A percentile compares a stretch with the other conserved stretches of the same genome.
Conservation (phyloP, 2,888 invertebrate genomes). For the Tenthredo distinguenda region DNA sequence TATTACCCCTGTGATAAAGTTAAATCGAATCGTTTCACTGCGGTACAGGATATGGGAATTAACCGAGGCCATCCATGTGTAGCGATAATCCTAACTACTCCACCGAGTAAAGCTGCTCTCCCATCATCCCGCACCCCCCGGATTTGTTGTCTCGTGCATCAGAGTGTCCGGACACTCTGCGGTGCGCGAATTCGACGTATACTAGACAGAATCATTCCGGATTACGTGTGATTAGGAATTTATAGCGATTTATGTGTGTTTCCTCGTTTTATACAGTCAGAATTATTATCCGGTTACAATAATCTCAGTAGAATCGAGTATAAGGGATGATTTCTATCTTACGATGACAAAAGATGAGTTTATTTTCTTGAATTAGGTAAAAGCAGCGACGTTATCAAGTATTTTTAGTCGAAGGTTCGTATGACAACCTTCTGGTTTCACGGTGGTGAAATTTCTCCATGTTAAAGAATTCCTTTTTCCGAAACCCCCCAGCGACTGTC, state of each 20-base stretch:
- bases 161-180: background rate
- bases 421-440: background rate
- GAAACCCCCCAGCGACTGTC: background rate
- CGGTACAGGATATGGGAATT: slow-evolving; percentile 1
- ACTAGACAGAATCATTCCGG: background rate
- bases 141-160: slow-evolving; percentile 5
- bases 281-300: background rate
- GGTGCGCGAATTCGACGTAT: background rate
- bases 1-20: background rate
- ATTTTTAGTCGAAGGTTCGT: background rate
- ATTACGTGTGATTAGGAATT: background rate
- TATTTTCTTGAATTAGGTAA: background rate
- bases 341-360: background rate
- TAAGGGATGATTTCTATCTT: background rate
- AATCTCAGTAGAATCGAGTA: background rate
- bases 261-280: background rate
- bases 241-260: background rate
- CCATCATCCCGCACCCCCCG: background rate
- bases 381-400: background rate
- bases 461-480: background rate
- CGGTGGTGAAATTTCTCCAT: background rate
- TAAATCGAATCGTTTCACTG: slow-evolving; percentile 16
- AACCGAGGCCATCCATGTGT: slow-evolving; percentile 9
- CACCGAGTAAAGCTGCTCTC: slow-evolving; percentile 1
- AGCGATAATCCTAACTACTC: slow-evolving; percentile 36